phyloP scores from a whole-genome alignment of 2,113 vertebrate genomes.

The Lepisosteus oculatus region DNA sequence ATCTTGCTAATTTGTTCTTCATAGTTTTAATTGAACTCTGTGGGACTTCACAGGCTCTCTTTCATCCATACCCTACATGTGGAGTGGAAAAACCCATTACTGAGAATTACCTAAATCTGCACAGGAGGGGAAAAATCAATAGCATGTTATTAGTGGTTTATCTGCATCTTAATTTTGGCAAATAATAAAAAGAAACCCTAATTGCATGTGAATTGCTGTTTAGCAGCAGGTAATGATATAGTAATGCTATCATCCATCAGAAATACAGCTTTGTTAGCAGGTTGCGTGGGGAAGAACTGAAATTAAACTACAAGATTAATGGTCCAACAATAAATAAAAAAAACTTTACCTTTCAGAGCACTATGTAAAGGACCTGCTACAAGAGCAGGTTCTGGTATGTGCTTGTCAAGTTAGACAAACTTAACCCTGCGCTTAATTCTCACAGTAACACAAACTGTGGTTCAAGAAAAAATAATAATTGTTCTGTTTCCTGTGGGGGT shows the following conservation, averaged over 20 bases:
- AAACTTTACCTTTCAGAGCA: conserved; percentile 20
- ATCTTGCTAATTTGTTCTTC: too few species aligned
- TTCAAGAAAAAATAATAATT: too few species aligned
- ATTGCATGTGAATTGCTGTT: conserved; percentile 31
- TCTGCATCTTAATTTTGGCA: conserved; percentile 22
- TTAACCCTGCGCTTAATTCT: too few species aligned
- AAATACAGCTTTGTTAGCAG: conserved; percentile 18
- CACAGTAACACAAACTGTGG: too few species aligned
- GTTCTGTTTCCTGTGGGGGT: too few species aligned
- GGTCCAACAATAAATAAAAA: conserved; percentile 11
- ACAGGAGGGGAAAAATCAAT: not conserved
- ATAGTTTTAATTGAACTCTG: too few species aligned
- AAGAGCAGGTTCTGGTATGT: conserved; percentile 24
- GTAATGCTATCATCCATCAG: conserved; percentile 24
- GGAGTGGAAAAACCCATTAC: not conserved
- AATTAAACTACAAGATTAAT: conserved; percentile 24
- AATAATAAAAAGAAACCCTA: conserved; percentile 10
- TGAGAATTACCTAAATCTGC: conserved; percentile 10
- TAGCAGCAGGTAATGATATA: conserved; percentile 27
- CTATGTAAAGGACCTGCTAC: not conserved
- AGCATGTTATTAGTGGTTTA: conserved; percentile 10
- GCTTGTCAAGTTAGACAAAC: not conserved
- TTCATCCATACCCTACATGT: too few species aligned
- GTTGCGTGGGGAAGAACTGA: conserved; percentile 25
- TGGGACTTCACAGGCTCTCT: too few species aligned